A percentile compares a stretch with the other conserved stretches of the same genome.
phyloP scores from a whole-genome alignment of 1,140 invertebrate species.

The Harpegnathos saltator region DNA sequence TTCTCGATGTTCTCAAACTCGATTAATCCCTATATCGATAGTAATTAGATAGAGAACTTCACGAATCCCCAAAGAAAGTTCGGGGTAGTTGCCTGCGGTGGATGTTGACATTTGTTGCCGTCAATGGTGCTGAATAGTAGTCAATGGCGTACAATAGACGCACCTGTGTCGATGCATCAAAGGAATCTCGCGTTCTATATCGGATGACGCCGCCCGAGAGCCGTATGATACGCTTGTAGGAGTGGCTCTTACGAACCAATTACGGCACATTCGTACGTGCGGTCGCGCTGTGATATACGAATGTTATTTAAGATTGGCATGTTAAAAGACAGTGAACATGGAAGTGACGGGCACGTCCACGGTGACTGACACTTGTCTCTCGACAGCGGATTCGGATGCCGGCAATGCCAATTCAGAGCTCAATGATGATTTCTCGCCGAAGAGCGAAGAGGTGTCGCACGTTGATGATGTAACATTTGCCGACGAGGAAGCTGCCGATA shows the following conservation, averaged over 20 bases:
- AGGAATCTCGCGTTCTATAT: constrained; percentile 61
- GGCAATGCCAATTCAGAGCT: neutral
- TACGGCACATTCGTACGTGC: constrained; percentile 26
- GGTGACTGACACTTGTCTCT: constrained; percentile 58
- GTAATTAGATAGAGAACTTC: too few species aligned
- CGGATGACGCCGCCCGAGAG: constrained; percentile 53
- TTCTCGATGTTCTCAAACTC: too few species aligned
- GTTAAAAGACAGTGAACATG: constrained; percentile 71
- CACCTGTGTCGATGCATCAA: constrained; percentile 68
- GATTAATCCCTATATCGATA: too few species aligned
- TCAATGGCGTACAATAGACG: constrained; percentile 59
- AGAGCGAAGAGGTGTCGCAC: constrained; percentile 3
- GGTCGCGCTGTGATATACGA: constrained; percentile 21
- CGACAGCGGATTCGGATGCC: constrained; percentile 38
- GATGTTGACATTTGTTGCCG: constrained; percentile 63
- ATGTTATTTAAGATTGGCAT: constrained; percentile 74
- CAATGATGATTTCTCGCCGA: neutral
- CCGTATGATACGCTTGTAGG: constrained; percentile 57
- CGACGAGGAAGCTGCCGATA: constrained; percentile 21
- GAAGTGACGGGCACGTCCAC: constrained; percentile 66
- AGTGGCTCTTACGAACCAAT: constrained; percentile 55
- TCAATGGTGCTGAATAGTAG: constrained; percentile 21
- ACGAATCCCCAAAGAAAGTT: too few species aligned
- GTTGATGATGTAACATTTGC: constrained; percentile 10
- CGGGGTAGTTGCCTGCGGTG: constrained; percentile 33